Base-by-base conservation (phyloP, 64 coral and sea anemone species). In the Anthopleura sola region DNA sequence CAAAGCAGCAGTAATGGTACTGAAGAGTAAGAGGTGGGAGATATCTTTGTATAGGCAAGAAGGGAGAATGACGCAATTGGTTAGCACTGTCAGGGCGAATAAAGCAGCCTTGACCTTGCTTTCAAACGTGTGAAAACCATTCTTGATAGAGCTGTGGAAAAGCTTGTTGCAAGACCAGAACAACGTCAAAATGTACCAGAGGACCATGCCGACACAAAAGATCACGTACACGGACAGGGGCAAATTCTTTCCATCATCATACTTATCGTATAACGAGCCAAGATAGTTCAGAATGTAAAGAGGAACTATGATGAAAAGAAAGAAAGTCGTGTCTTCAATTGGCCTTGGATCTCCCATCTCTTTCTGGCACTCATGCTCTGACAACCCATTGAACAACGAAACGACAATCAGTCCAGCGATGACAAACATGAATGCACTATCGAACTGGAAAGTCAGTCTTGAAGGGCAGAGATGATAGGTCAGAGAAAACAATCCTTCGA, bases 401-500 rank as follows among this genome's bases (percentile, higher is more conserved):
- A 97, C 75, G 12, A 97, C 81, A 18, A 93, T 87, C 48, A 97
- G 76, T 7, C 95, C 95, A 38, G 82, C 39, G 6, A 89, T 93
- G 0, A 93, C 85, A 39, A 98, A 93, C 95, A 98, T 93, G 32
- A 98, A 98, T 7, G 91, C 85, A 15, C 88, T 84, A 51, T 98
- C 95, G 49, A 97, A 92, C 86, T 92, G 91, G 49, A 93, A 97
- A 5, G 88, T 93, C 55, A 92, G 21, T 14, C 83, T 83, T 21
- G 87, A 89, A 0, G 95, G 95, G 17, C 91, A 93, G 6, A 98
- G 47, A 49, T 98, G 95, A 31, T 98, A 98, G 0, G 86, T 76
- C n/a, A 87, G 78, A 44, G 95, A 97, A 88, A 97, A 97, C 19
- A 92, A 54, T 0, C 95, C 95, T 47, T 98, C 91, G 60, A 98